Percentiles rank a stretch among this genome's conserved stretches.
Conservation (phyloP, 2,113 vertebrate species). For the Pedionomus torquatus region DNA sequence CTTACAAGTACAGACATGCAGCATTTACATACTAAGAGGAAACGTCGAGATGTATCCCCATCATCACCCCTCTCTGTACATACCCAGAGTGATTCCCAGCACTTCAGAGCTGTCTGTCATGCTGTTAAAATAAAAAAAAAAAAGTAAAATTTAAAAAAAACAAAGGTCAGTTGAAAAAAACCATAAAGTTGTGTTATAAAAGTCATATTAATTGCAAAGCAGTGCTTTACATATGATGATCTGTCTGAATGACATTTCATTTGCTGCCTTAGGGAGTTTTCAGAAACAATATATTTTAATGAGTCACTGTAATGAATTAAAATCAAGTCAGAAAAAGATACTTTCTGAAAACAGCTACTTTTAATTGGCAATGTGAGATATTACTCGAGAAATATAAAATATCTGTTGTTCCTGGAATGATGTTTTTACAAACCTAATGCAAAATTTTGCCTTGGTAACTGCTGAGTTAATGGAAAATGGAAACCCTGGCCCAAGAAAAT, state of each 20-base stretch:
- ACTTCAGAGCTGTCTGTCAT: not conserved
- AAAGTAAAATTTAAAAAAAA: too few relatives aligned
- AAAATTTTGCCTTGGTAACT: not conserved
- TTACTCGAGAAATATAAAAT: conserved; percentile 3
- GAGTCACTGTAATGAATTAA: conserved; percentile 1
- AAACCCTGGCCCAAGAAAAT: not conserved
- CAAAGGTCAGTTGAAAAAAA: not conserved
- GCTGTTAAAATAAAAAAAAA: not conserved
- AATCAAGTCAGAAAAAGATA: not conserved
- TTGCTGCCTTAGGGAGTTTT: conserved; percentile 3
- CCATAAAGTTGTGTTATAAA: not conserved
- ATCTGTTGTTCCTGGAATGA: not conserved
- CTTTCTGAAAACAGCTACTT: not conserved
- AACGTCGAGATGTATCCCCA: fast-evolving
- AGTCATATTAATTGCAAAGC: conserved; percentile 34
- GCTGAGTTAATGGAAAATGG: not conserved
- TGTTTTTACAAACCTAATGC: not conserved
- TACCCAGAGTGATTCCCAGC: not conserved
- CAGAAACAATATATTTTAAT: conserved; percentile 23
- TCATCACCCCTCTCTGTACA: not conserved
- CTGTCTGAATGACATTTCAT: not conserved
- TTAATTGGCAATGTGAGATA: not conserved
- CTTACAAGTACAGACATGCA: not conserved
- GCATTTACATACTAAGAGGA: not conserved
- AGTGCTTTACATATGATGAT: not conserved